Percentiles rank a stretch among this genome's conserved stretches.
Evolutionary conservation across 2,888 invertebrate species (phyloP).

Genomic region (Dilophus febrilis): DNA sequence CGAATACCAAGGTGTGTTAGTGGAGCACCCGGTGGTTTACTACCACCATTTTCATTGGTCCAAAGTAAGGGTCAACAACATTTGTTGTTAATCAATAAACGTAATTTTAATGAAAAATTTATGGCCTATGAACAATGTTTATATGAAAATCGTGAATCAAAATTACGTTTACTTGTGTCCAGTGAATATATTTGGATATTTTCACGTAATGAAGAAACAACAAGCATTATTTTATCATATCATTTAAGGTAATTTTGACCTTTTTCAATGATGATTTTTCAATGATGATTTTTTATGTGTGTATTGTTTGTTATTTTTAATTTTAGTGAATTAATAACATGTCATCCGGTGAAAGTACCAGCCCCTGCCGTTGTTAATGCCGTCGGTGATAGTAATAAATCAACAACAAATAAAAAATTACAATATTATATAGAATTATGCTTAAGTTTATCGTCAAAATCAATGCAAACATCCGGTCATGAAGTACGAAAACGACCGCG

Average conservation of each 20-base stretch:
- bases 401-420: constrained; percentile 12
- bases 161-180: constrained; percentile 24
- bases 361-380: constrained; percentile 9
- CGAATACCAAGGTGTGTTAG: constrained; percentile 57
- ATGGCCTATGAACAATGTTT: constrained; percentile 67
- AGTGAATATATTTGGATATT: constrained; percentile 28
- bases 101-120: constrained; percentile 58
- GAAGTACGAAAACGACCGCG: constrained; percentile 41
- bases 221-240: constrained; percentile 24
- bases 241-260: constrained; percentile 15
- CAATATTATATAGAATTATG: constrained; percentile 28
- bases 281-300: background rate
- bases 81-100: constrained; percentile 52
- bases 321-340: constrained; percentile 25
- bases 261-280: background rate
- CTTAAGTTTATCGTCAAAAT: constrained; percentile 26
- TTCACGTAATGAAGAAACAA: constrained; percentile 23
- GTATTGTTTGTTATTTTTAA: background rate
- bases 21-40: constrained; percentile 67
- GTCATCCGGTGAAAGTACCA: constrained; percentile 24
- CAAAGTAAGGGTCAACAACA: constrained; percentile 70
- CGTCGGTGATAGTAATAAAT: constrained; percentile 17
- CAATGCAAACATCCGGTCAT: constrained; percentile 17
- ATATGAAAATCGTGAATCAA: constrained; percentile 54
- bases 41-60: constrained; percentile 62